Conservation (phyloP, 2,113 vertebrate species). For the Sitta europaea region DNA sequence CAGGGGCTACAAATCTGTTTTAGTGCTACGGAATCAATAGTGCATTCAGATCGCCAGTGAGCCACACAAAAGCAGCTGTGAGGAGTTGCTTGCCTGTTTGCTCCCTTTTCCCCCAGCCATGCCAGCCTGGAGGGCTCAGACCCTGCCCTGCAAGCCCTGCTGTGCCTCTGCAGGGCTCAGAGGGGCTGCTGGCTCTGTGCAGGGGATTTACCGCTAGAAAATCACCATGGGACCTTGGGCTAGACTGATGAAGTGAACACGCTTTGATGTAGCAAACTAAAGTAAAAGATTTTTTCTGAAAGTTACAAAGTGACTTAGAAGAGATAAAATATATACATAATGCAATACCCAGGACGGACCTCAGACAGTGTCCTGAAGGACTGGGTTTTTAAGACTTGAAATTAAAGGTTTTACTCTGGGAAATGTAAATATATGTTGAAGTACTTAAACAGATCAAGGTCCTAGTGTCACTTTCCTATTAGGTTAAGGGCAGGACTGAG, state of each 20-base stretch:
- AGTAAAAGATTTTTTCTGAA: background rate
- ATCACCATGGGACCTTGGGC: accelerated
- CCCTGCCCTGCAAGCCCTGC: background rate
- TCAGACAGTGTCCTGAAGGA: background rate
- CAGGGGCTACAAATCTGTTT: background rate
- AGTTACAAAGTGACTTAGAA: background rate
- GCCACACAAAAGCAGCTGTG: slow-evolving; percentile 52
- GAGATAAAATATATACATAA: background rate
- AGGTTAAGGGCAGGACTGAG: background rate
- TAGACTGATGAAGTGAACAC: background rate
- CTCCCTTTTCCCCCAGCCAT: background rate
- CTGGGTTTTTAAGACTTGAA: background rate
- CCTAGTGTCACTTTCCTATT: background rate
- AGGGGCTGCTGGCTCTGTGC: background rate
- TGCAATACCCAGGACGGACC: background rate
- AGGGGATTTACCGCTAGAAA: background rate
- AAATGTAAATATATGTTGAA: background rate
- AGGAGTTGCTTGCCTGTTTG: background rate
- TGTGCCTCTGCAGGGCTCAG: background rate
- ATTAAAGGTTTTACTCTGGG: background rate
- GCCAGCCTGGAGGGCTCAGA: background rate
- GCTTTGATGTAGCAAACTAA: background rate
- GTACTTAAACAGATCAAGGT: background rate
- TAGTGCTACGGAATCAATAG: slow-evolving; percentile 25
- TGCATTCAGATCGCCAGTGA: slow-evolving; percentile 24